Percentiles rank a stretch among this genome's conserved stretches.
Conservation (phyloP, 2,113 vertebrate genomes). For the Brachyhypopomus gauderio region DNA sequence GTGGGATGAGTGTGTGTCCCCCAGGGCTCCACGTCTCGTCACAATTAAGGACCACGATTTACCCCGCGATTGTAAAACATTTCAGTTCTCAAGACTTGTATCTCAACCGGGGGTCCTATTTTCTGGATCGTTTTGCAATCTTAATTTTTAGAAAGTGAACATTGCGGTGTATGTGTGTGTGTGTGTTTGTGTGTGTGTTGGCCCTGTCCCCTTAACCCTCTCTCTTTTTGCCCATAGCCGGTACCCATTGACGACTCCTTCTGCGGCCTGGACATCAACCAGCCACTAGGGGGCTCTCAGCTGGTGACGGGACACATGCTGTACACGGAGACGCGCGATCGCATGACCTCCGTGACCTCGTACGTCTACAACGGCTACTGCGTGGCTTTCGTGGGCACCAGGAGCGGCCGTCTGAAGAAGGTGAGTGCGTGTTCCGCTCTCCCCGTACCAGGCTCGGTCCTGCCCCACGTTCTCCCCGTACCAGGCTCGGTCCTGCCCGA, state of each 20-base stretch:
- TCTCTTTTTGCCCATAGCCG: conserved; percentile 74
- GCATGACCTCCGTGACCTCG: conserved; percentile 94
- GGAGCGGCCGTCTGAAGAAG: conserved; percentile 94
- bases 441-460: too few species aligned
- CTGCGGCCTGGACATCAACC: conserved; percentile 98
- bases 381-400: conserved; percentile 95
- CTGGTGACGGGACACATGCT: conserved; percentile 90
- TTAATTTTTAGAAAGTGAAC: neutral
- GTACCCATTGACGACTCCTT: conserved; percentile 98
- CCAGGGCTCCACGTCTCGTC: neutral
- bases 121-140: too few species aligned
- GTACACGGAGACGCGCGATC: conserved; percentile 89
- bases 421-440: conserved; percentile 69
- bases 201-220: neutral
- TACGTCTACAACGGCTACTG: conserved; percentile 96
- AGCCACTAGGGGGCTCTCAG: conserved; percentile 91
- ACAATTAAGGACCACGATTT: neutral
- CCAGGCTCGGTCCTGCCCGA: neutral
- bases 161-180: too few species aligned
- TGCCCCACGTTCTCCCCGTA: neutral
- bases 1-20: neutral
- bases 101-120: neutral
- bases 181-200: too few species aligned
- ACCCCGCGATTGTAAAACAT: neutral
- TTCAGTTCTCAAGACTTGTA: neutral